Evolutionary conservation across 2,113 vertebrate genomes (phyloP).

Genomic region (Marmota flaviventris): DNA sequence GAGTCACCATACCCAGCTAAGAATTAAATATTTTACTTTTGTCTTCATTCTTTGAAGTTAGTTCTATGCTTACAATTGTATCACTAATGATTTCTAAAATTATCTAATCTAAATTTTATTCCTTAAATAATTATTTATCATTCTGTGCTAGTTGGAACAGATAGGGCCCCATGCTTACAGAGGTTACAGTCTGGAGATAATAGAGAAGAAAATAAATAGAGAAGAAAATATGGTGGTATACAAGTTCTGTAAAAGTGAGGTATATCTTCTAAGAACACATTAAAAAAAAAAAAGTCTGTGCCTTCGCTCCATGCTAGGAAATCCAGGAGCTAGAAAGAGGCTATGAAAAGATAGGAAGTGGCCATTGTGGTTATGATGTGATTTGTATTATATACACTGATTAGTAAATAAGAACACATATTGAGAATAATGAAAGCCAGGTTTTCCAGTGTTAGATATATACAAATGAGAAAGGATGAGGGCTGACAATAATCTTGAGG

Average conservation of each 20-base stretch:
- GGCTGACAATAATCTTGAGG: background rate
- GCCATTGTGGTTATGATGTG: background rate
- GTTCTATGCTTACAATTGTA: background rate
- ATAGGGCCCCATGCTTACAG: background rate
- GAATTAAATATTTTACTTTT: conserved; percentile 42
- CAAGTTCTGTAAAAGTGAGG: background rate
- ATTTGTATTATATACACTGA: background rate
- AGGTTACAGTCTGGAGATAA: background rate
- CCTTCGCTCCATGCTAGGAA: background rate
- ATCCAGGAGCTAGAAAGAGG: background rate
- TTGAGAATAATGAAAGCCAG: background rate
- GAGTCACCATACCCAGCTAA: background rate
- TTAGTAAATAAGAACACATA: background rate
- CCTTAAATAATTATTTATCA: background rate
- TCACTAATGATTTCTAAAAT: conserved; percentile 24
- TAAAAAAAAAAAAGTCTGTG: background rate
- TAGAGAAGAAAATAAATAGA: background rate
- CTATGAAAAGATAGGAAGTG: background rate
- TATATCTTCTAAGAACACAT: background rate
- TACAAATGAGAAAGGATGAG: background rate
- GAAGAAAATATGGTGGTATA: background rate
- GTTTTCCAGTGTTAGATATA: conserved; percentile 17
- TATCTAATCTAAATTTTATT: background rate
- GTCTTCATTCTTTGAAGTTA: background rate
- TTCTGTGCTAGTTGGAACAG: background rate